A percentile compares a stretch with the other conserved stretches of the same genome.
phyloP scores from a whole-genome alignment of 2,888 invertebrate species.

The Netelia virgata region DNA sequence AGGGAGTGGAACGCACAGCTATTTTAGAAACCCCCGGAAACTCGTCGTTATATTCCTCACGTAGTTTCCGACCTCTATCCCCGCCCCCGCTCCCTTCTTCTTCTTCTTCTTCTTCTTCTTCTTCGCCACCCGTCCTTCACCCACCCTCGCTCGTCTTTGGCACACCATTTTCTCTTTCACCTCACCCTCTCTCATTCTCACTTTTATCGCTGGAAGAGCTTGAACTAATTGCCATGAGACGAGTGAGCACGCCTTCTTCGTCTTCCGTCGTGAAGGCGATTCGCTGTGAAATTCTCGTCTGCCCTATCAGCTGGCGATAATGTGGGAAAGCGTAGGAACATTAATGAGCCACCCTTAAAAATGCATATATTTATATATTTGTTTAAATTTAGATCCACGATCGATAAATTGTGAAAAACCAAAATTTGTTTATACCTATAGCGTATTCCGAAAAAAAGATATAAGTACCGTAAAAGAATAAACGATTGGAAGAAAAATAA shows the following conservation, averaged over 20 bases:
- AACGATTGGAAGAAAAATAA: no score
- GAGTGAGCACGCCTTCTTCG: conserved; percentile 61
- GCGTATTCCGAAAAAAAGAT: no score
- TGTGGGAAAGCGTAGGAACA: conserved; percentile 34
- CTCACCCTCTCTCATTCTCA: conserved; percentile 59
- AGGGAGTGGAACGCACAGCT: conserved; percentile 44
- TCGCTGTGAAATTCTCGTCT: conserved; percentile 47
- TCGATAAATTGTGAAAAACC: neutral
- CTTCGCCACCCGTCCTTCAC: no score
- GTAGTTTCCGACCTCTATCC: conserved; percentile 54
- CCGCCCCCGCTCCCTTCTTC: conserved; percentile 22
- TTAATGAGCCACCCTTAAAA: conserved; percentile 27
- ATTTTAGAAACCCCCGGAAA: conserved; percentile 58
- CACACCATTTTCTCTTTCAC: conserved; percentile 19
- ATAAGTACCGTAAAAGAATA: no score
- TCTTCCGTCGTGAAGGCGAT: conserved; percentile 58
- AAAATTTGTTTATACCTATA: neutral
- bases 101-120: neutral
- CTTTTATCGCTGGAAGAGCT: conserved; percentile 67
- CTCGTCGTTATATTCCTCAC: conserved; percentile 72
- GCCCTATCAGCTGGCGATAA: conserved; percentile 59
- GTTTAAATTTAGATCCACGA: neutral
- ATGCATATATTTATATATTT: conserved; percentile 3
- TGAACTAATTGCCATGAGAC: conserved; percentile 66
- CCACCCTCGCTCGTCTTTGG: no score